These are phyloP conservation scores for Anorthoa munda DNA, from an alignment of 2,888 invertebrate species.

Conservation along the genomic window DNA sequence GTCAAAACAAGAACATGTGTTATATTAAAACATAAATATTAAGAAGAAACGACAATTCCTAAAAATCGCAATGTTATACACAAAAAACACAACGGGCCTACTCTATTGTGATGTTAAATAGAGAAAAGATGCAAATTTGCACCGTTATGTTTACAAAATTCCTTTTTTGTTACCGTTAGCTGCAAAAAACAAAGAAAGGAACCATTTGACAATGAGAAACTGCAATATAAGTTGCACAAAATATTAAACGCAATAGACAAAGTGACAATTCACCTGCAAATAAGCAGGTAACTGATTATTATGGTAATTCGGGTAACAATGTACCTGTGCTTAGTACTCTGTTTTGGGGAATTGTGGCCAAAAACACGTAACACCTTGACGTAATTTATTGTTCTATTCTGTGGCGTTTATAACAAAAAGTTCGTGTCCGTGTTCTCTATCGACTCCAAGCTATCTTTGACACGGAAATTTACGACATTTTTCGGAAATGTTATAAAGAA, in stretches of 20 bases:
- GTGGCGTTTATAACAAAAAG: slow-evolving; percentile 87
- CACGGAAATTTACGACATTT: slow-evolving; percentile 82
- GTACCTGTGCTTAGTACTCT: slow-evolving; percentile 80
- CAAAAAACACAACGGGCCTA: slow-evolving; percentile 72
- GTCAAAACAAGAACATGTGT: slow-evolving; percentile 81
- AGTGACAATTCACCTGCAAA: slow-evolving; percentile 86
- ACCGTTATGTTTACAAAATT: slow-evolving; percentile 88
- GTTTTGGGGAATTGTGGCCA: slow-evolving; percentile 89
- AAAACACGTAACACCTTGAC: slow-evolving; percentile 87
- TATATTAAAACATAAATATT: slow-evolving; percentile 69
- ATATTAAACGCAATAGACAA: slow-evolving; percentile 81
- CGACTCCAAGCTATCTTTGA: slow-evolving; percentile 84
- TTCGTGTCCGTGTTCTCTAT: slow-evolving; percentile 89
- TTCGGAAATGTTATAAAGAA: slow-evolving; percentile 57
- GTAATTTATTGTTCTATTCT: slow-evolving; percentile 88
- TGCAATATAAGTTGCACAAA: slow-evolving; percentile 82
- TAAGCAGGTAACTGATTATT: slow-evolving; percentile 88
- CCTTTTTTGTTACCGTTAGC: slow-evolving; percentile 80
- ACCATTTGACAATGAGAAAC: slow-evolving; percentile 76
- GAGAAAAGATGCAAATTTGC: slow-evolving; percentile 84
- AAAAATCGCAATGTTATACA: slow-evolving; percentile 65
- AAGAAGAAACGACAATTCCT: slow-evolving; percentile 65
- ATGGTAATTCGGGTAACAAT: slow-evolving; percentile 87
- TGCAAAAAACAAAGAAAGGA: slow-evolving; percentile 82
- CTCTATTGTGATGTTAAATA: slow-evolving; percentile 83